phyloP scores from a whole-genome alignment of 2,113 vertebrate species.

The Actenoides hombroni region DNA sequence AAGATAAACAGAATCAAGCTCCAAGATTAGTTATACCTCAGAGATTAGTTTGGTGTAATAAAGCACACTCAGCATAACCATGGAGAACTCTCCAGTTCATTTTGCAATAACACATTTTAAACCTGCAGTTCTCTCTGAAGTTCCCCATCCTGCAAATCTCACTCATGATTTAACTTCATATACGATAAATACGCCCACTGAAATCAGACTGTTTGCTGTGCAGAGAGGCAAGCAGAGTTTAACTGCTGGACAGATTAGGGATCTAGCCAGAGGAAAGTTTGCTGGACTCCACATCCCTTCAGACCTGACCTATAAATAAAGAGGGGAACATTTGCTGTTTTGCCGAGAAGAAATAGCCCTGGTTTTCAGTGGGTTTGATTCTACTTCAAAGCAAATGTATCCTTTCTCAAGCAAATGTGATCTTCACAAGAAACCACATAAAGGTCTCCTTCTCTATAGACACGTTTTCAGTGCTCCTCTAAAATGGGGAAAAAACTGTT shows the following conservation, averaged over 20 bases:
- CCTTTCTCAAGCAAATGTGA: neutral
- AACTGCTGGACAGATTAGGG: neutral
- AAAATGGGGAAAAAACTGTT: neutral
- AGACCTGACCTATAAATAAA: neutral
- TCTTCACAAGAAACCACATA: neutral
- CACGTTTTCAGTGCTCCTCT: neutral
- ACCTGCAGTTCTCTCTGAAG: neutral
- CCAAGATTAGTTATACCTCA: neutral
- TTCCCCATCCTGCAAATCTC: neutral
- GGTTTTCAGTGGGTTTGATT: neutral
- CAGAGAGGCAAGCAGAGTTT: neutral
- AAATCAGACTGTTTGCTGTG: neutral
- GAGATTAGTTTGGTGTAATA: constrained; percentile 9
- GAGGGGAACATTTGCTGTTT: neutral
- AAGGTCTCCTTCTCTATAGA: neutral
- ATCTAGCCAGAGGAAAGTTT: neutral
- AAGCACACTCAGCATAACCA: neutral
- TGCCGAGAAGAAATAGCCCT: neutral
- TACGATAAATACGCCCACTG: neutral
- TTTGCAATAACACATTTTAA: neutral
- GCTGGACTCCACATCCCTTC: neutral
- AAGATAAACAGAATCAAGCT: neutral
- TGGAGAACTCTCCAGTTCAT: accelerated
- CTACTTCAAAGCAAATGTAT: neutral
- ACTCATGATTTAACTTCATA: neutral